A percentile compares a stretch with the other conserved stretches of the same genome.
Evolutionary conservation across 2,113 vertebrate species (phyloP).

Genomic region (Actenoides hombroni): DNA sequence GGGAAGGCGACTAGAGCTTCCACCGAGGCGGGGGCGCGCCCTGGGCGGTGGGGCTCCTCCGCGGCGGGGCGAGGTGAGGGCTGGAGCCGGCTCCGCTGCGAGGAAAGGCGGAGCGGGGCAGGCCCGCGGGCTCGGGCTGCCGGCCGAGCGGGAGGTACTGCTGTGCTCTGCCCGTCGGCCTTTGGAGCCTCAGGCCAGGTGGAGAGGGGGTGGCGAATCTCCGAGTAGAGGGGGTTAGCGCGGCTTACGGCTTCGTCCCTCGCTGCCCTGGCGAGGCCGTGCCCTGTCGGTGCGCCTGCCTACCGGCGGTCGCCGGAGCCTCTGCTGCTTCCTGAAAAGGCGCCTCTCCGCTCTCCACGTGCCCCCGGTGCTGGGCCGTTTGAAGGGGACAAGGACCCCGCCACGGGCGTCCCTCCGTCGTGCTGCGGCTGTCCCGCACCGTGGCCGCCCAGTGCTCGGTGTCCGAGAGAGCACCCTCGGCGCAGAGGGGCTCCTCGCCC

Average conservation of each 20-base stretch:
- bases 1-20: not conserved
- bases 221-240: too few species aligned
- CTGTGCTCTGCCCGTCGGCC: not conserved
- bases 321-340: not conserved
- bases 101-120: not conserved
- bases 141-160: not conserved
- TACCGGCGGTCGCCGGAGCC: too few species aligned
- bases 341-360: not conserved
- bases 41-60: not conserved
- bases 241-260: not conserved
- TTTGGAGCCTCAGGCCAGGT: not conserved
- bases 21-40: fast-evolving
- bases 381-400: not conserved
- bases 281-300: not conserved
- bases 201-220: not conserved
- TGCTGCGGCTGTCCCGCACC: not conserved
- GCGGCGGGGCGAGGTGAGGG: too few species aligned
- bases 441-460: not conserved
- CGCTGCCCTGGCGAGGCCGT: too few species aligned
- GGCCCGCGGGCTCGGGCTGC: not conserved
- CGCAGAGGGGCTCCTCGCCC: not conserved
- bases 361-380: too few species aligned
- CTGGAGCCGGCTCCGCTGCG: not conserved
- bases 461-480: not conserved
- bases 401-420: not conserved